Conservation (phyloP, 2,888 invertebrate species). For the Torymus auratus region DNA sequence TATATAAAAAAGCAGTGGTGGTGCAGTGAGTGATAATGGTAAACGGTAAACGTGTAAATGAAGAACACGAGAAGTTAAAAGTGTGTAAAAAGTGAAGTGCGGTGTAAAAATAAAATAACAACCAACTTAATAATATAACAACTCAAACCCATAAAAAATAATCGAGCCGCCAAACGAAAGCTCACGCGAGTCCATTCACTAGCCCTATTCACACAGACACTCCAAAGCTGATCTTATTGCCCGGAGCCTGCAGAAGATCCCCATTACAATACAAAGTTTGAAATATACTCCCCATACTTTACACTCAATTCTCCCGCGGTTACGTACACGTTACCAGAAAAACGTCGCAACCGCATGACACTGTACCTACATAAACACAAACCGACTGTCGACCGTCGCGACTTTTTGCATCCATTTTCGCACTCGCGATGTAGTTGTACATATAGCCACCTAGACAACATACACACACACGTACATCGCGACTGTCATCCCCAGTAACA, state of each 20-base stretch:
- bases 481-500: not conserved
- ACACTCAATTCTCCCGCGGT: no score
- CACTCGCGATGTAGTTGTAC: no score
- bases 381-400: no score
- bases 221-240: constrained; percentile 64
- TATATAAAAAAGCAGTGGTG: not conserved
- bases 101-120: constrained; percentile 3
- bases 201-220: not conserved
- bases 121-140: not conserved
- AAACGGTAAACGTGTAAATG: not conserved
- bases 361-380: no score
- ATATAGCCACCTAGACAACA: no score
- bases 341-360: no score
- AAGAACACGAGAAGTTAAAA: not conserved
- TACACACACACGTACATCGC: no score
- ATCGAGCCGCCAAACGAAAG: constrained; percentile 7
- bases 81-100: constrained; percentile 4
- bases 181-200: not conserved
- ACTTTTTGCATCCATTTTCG: no score
- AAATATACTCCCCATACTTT: no score
- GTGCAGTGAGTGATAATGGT: constrained; percentile 18
- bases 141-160: constrained; percentile 5
- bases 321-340: no score
- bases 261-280: no score
- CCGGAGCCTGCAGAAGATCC: constrained; percentile 67